Evolutionary conservation across 2,113 vertebrate species (phyloP).

Genomic region (Oncorhynchus tshawytscha): DNA sequence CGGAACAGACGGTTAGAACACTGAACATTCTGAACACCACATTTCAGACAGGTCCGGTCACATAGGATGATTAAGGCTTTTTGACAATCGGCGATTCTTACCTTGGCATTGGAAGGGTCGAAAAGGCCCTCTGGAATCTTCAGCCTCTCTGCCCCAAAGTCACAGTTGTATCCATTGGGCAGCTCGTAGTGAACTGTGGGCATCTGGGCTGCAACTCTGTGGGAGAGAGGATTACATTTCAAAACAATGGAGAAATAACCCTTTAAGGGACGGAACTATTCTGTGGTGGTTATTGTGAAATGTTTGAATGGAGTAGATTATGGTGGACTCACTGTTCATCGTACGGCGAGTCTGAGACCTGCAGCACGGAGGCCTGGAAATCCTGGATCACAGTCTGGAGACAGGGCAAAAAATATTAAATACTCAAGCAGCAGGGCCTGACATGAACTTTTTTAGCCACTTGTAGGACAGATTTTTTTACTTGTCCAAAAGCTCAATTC

Average conservation of each 20-base stretch:
- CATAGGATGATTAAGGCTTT: not conserved
- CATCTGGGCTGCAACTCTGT: conserved; percentile 98
- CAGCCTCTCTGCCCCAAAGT: conserved; percentile 94
- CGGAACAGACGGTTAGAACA: too few species aligned
- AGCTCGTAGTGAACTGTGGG: conserved; percentile 98
- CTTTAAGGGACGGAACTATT: not conserved
- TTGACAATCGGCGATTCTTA: conserved; percentile 31
- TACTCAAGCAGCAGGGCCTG: too few species aligned
- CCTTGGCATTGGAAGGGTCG: conserved; percentile 98
- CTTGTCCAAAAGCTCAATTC: too few species aligned
- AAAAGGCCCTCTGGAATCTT: conserved; percentile 98
- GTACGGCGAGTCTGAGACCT: conserved; percentile 97
- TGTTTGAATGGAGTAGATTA: conserved; percentile 4
- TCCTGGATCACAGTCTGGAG: conserved; percentile 96
- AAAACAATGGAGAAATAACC: not conserved
- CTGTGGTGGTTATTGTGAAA: not conserved
- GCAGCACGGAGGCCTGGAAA: conserved; percentile 95
- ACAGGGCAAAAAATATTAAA: not conserved
- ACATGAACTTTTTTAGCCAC: too few species aligned
- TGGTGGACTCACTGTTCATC: conserved; percentile 91
- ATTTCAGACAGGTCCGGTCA: not conserved
- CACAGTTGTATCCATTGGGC: conserved; percentile 97
- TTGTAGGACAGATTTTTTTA: too few species aligned
- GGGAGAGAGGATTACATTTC: not conserved
- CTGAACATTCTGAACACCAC: not conserved